phyloP scores from a whole-genome alignment of 2,888 invertebrate genomes.

The Melinaea marsaeus region DNA sequence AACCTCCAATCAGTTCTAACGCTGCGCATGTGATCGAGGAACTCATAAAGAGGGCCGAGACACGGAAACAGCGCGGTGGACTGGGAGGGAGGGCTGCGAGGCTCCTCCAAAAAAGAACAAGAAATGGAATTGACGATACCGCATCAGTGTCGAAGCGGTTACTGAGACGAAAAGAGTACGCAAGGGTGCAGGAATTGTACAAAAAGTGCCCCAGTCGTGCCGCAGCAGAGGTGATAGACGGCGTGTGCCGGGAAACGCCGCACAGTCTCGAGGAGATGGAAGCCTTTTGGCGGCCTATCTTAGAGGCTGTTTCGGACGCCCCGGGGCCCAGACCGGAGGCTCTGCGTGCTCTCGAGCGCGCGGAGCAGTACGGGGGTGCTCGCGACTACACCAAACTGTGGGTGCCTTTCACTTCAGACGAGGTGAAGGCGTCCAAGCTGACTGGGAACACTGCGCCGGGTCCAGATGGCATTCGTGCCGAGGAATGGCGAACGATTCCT shows the following conservation, averaged over 20 bases:
- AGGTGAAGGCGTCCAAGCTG: conserved; percentile 24
- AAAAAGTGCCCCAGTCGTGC: conserved; percentile 25
- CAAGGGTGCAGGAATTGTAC: conserved; percentile 27
- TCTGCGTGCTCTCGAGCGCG: conserved; percentile 8
- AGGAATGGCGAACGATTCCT: conserved; percentile 30
- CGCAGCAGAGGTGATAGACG: conserved; percentile 25
- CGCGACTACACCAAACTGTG: conserved; percentile 16
- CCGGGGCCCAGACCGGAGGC: conserved; percentile 14
- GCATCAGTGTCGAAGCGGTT: conserved; percentile 9
- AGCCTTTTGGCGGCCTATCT: conserved; percentile 12
- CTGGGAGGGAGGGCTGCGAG: conserved; percentile 11
- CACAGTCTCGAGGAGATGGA: conserved; percentile 27
- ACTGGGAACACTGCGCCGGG: conserved; percentile 31
- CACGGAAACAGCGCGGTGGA: background rate
- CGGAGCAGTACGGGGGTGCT: conserved; percentile 8
- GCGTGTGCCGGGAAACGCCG: conserved; percentile 21
- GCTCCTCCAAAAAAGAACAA: background rate
- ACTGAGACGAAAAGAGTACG: conserved; percentile 29
- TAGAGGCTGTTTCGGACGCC: conserved; percentile 10
- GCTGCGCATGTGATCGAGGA: background rate
- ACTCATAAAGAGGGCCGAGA: conserved; percentile 14
- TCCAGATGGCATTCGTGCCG: conserved; percentile 33
- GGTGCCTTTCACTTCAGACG: conserved; percentile 27
- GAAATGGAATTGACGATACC: background rate
- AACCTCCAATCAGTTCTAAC: background rate